Conservation (phyloP, 1,140 invertebrate genomes). For the Scaptomyza hsui region DNA sequence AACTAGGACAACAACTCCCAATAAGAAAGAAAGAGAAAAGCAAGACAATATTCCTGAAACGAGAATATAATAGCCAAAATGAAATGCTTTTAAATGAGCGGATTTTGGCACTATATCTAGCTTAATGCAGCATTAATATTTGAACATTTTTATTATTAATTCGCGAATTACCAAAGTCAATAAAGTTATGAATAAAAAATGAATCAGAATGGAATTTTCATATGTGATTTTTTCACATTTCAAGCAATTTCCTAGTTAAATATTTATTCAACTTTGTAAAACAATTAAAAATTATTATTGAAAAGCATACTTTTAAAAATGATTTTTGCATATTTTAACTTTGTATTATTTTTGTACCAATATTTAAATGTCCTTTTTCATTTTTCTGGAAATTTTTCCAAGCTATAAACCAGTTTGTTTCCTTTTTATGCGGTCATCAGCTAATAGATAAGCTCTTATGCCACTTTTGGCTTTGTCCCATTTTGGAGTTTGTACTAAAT, state of each 20-base stretch:
- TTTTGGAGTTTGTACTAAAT: neutral
- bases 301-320: too few relatives aligned
- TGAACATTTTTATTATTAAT: too few relatives aligned
- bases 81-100: neutral
- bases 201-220: too few relatives aligned
- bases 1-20: slow-evolving; percentile 12
- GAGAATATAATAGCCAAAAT: slow-evolving; percentile 11
- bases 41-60: neutral
- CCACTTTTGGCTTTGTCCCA: neutral
- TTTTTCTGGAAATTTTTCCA: too few relatives aligned
- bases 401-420: neutral
- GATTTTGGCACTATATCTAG: neutral
- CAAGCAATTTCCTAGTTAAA: too few relatives aligned
- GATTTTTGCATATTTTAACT: too few relatives aligned
- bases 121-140: neutral
- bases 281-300: too few relatives aligned
- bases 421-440: neutral
- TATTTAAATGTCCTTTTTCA: too few relatives aligned
- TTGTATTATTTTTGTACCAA: neutral
- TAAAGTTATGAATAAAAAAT: too few relatives aligned
- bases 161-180: too few relatives aligned
- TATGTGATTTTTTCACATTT: too few relatives aligned
- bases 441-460: neutral
- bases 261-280: too few relatives aligned
- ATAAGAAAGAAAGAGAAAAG: neutral